These are phyloP conservation scores for Yponomeuta plumbellus DNA, from an alignment of 2,888 invertebrate genomes.

Conservation along the genomic window DNA sequence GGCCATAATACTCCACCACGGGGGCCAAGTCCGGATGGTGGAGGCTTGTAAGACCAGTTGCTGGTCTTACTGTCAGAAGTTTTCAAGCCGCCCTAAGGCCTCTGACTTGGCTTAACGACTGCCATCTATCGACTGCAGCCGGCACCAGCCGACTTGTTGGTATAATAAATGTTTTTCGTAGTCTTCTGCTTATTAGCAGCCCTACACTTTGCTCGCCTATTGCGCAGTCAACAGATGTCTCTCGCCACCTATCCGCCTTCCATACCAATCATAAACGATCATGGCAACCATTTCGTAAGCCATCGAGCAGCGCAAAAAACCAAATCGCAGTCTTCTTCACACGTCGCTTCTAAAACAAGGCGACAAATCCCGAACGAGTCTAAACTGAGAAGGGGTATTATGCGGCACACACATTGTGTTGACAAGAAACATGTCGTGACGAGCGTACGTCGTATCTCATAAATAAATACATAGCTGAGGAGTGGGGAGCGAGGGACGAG, in stretches of 20 bases:
- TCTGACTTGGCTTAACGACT: too few species aligned
- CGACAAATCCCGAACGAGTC: constrained; percentile 11
- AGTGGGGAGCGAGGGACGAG: constrained; percentile 28
- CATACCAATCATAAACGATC: constrained; percentile 3
- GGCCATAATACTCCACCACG: too few species aligned
- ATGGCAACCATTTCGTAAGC: neutral
- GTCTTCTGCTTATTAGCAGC: neutral
- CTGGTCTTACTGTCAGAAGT: too few species aligned
- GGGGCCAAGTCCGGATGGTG: too few species aligned
- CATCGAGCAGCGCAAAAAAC: neutral
- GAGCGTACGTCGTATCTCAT: constrained; percentile 58
- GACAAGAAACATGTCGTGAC: constrained; percentile 58
- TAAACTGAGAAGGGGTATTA: constrained; percentile 8
- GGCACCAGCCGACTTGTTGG: too few species aligned
- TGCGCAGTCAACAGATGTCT: constrained; percentile 22
- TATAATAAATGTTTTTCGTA: too few species aligned
- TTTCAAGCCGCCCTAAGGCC: too few species aligned
- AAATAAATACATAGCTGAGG: constrained; percentile 61
- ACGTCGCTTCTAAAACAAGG: constrained; percentile 3
- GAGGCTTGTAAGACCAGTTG: too few species aligned
- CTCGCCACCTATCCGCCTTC: constrained; percentile 42
- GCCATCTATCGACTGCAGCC: too few species aligned
- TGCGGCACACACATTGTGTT: constrained; percentile 6
- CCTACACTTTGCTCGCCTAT: neutral
- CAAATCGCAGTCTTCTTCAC: constrained; percentile 1